These are phyloP conservation scores for Bradypus variegatus DNA, from an alignment of 2,797 vertebrate genomes.

Conservation along the genomic window DNA sequence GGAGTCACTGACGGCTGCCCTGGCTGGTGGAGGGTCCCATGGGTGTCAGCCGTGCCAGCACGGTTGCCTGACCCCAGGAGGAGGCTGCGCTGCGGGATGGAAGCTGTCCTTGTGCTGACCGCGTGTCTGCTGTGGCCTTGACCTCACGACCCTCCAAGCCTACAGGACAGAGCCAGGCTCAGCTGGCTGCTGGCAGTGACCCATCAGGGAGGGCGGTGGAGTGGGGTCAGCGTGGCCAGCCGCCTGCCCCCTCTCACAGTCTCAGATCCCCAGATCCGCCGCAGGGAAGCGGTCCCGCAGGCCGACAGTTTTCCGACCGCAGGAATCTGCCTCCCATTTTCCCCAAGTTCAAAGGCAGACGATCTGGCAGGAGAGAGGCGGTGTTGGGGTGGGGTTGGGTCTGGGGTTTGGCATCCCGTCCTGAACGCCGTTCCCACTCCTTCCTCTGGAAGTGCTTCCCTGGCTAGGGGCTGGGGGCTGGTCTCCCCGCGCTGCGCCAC, in stretches of 20 bases:
- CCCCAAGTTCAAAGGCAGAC: constrained; percentile 39
- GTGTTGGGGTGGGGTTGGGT: not conserved
- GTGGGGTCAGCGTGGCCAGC: not conserved
- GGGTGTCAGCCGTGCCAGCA: no score
- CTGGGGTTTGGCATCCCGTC: not conserved
- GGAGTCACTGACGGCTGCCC: not conserved
- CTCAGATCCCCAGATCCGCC: not conserved
- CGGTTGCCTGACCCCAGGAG: no score
- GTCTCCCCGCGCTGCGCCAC: not conserved
- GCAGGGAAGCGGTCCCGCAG: not conserved
- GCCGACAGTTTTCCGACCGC: not conserved
- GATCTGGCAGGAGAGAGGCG: constrained; percentile 10
- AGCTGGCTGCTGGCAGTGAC: not conserved
- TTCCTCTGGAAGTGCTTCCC: not conserved
- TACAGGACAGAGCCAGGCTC: no score
- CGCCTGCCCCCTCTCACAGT: not conserved
- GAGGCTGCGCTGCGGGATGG: no score
- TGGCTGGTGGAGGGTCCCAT: no score
- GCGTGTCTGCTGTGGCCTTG: no score
- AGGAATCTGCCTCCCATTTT: constrained; percentile 33
- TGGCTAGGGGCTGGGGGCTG: not conserved
- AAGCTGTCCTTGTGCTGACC: not conserved
- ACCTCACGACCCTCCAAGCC: no score
- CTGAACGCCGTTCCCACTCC: not conserved
- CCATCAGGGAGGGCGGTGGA: not conserved